These are phyloP conservation scores for Copidosoma aretas DNA, from an alignment of 2,888 invertebrate genomes.

Conservation along the genomic window DNA sequence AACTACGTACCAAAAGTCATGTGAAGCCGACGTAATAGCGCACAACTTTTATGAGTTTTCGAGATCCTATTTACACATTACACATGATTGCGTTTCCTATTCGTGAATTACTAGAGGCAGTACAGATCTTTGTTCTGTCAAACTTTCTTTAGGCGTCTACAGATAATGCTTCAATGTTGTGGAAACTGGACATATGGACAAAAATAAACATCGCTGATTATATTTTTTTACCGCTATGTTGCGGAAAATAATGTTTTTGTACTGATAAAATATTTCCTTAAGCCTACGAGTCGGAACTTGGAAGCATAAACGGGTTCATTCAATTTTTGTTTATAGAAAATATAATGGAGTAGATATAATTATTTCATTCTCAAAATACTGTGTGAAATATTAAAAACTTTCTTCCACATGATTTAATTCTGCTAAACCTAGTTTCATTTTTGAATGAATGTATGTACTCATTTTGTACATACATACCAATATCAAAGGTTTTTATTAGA, in stretches of 20 bases:
- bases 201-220: constrained; percentile 38
- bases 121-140: constrained; percentile 21
- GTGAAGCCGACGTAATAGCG: constrained; percentile 33
- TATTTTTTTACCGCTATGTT: not conserved
- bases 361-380: too few relatives aligned
- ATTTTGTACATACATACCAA: too few relatives aligned
- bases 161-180: constrained; percentile 58
- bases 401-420: too few relatives aligned
- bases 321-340: too few relatives aligned
- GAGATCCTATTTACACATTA: constrained; percentile 17
- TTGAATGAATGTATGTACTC: too few relatives aligned
- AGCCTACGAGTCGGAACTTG: too few relatives aligned
- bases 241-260: not conserved
- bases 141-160: constrained; percentile 49
- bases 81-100: constrained; percentile 22
- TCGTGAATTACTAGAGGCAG: constrained; percentile 22
- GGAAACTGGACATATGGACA: constrained; percentile 53
- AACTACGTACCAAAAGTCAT: constrained; percentile 34
- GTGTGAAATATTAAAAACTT: too few relatives aligned
- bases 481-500: too few relatives aligned
- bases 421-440: too few relatives aligned
- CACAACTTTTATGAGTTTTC: constrained; percentile 30
- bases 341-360: too few relatives aligned
- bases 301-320: too few relatives aligned
- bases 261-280: too few relatives aligned